Percentiles rank a stretch among this genome's conserved stretches.
phyloP scores from a whole-genome alignment of 2,797 vertebrate species.

The Cuculus canorus region DNA sequence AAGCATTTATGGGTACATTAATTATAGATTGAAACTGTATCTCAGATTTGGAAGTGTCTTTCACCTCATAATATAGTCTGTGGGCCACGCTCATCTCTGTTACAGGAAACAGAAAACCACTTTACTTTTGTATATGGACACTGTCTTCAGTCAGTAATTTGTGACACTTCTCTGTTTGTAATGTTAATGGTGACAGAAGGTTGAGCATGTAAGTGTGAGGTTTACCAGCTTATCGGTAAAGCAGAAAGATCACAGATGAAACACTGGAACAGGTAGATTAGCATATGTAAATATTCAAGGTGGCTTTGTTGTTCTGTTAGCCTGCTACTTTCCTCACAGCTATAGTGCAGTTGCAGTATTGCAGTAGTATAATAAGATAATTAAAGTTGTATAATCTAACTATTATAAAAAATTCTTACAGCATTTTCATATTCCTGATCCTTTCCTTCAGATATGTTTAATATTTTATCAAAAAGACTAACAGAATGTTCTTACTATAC shows the following conservation, averaged over 20 bases:
- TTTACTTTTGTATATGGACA: not conserved
- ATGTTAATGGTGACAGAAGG: not conserved
- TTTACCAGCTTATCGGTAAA: not conserved
- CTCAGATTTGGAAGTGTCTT: not conserved
- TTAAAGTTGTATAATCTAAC: not conserved
- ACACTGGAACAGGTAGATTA: not conserved
- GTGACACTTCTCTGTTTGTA: not conserved
- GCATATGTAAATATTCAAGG: not conserved
- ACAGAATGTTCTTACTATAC: not conserved
- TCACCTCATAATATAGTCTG: not conserved
- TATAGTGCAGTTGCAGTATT: not conserved
- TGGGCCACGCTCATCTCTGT: not conserved
- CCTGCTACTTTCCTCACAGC: not conserved
- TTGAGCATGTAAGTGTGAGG: not conserved
- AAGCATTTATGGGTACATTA: not conserved
- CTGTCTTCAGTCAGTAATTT: not conserved
- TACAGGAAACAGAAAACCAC: not conserved
- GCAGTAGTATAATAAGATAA: not conserved
- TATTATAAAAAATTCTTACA: not conserved
- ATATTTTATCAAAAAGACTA: constrained; percentile 51
- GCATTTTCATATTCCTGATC: not conserved
- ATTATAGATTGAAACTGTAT: not conserved
- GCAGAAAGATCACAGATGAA: not conserved
- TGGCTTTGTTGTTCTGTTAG: not conserved
- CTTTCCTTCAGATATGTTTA: constrained; percentile 19